Percentiles rank a stretch among this genome's conserved stretches.
These are phyloP conservation scores for Zalophus californianus DNA, from an alignment of 2,797 vertebrate species.

Conservation along the genomic window DNA sequence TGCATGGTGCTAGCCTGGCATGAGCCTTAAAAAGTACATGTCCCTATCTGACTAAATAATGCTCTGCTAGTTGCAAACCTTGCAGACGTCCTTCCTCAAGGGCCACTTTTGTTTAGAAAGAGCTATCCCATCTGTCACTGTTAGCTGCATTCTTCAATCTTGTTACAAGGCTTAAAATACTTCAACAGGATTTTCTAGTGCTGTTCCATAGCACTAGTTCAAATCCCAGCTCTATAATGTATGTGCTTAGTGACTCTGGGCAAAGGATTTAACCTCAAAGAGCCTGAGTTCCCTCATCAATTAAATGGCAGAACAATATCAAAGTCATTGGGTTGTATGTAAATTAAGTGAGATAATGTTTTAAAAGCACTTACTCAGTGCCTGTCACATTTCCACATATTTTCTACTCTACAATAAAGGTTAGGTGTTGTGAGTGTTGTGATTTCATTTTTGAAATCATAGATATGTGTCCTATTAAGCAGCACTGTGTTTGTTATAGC, in stretches of 20 bases:
- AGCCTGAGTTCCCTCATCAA: neutral
- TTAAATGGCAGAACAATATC: neutral
- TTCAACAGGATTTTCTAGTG: neutral
- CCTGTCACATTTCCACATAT: neutral
- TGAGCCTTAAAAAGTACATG: neutral
- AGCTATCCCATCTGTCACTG: neutral
- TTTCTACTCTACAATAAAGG: neutral
- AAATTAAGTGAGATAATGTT: neutral
- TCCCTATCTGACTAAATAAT: neutral
- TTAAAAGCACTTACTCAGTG: neutral
- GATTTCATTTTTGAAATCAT: slow-evolving; percentile 18
- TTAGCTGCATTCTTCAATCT: neutral
- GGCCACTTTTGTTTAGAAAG: slow-evolving; percentile 26
- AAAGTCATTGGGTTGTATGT: neutral
- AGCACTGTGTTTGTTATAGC: neutral
- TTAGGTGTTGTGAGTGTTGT: neutral
- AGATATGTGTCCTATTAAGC: neutral
- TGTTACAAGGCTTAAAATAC: neutral
- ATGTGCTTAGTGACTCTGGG: neutral
- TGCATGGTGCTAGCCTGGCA: neutral
- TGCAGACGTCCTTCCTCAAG: neutral
- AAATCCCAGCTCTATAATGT: neutral
- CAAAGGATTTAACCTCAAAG: slow-evolving; percentile 11
- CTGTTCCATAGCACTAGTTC: neutral
- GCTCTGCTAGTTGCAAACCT: neutral